phyloP scores from a whole-genome alignment of 1,140 invertebrate species.

The Drosophila suzukii region DNA sequence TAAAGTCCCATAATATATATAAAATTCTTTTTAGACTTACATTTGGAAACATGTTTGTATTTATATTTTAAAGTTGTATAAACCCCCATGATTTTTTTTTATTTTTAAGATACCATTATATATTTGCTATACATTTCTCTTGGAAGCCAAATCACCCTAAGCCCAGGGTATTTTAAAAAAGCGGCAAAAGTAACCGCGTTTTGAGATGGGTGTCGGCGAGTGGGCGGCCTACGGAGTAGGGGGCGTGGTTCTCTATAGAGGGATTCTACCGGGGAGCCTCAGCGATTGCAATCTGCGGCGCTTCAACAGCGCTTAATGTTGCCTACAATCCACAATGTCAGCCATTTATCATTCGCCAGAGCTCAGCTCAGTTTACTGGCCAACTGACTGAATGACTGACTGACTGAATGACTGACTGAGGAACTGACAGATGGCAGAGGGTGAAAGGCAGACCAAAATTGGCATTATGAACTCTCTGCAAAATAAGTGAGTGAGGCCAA shows the following conservation, averaged over 20 bases:
- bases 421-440: slow-evolving; percentile 18
- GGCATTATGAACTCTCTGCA: slow-evolving; percentile 53
- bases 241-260: slow-evolving; percentile 4
- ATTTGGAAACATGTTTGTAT: no score
- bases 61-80: no score
- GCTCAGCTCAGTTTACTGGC: slow-evolving; percentile 35
- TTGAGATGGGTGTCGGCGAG: slow-evolving; percentile 7
- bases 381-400: slow-evolving; percentile 14
- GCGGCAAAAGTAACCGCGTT: slow-evolving; percentile 1
- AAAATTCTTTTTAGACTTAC: no score
- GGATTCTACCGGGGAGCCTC: slow-evolving; percentile 1
- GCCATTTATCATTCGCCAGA: slow-evolving; percentile 75
- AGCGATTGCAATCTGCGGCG: slow-evolving; percentile 77
- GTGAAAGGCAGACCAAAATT: slow-evolving; percentile 44
- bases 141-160: background rate
- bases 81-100: background rate
- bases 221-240: slow-evolving; percentile 6
- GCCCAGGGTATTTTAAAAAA: background rate
- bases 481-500: slow-evolving; percentile 27
- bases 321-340: slow-evolving; percentile 76
- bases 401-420: slow-evolving; percentile 18
- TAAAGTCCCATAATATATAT: no score
- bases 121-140: background rate
- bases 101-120: background rate
- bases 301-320: slow-evolving; percentile 74